Percentiles rank a stretch among this genome's conserved stretches.
These are phyloP conservation scores for Oasisia sp. DNA, from an alignment of 2,888 invertebrate genomes.

Conservation along the genomic window DNA sequence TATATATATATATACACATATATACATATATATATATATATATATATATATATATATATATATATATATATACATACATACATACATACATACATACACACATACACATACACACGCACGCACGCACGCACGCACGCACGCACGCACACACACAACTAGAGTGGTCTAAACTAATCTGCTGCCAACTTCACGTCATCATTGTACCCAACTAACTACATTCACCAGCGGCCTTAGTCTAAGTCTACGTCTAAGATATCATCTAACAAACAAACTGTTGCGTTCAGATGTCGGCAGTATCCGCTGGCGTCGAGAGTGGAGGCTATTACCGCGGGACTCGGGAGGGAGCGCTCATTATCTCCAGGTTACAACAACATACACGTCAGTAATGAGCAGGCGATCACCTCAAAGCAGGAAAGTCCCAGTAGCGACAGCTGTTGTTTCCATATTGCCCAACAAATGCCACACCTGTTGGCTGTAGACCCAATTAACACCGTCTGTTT, in stretches of 20 bases:
- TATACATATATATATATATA: too few relatives aligned
- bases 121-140: too few relatives aligned
- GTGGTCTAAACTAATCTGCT: too few relatives aligned
- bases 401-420: neutral
- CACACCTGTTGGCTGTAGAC: neutral
- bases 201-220: neutral
- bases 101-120: too few relatives aligned
- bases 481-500: neutral
- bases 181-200: neutral
- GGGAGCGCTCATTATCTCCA: neutral
- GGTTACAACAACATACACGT: neutral
- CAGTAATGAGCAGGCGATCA: neutral
- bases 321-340: neutral
- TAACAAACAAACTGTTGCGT: neutral
- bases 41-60: too few relatives aligned
- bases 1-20: too few relatives aligned
- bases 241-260: neutral
- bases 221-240: neutral
- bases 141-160: too few relatives aligned
- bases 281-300: neutral
- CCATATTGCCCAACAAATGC: neutral
- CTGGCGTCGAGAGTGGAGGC: neutral
- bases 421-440: neutral
- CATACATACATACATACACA: too few relatives aligned
- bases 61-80: too few relatives aligned